Conservation (phyloP, 2,888 invertebrate species). For the Tineola bisselliella region DNA sequence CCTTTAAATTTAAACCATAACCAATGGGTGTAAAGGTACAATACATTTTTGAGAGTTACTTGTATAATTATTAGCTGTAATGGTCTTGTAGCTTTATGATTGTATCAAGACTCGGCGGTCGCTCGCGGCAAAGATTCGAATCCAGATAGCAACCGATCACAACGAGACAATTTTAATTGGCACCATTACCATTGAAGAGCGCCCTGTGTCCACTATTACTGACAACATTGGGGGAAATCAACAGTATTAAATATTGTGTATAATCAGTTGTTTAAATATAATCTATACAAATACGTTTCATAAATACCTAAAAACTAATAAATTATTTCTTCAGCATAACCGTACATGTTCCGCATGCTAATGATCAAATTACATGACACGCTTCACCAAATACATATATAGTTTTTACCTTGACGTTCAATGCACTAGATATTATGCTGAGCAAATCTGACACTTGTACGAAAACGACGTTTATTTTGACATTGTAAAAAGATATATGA, state of each 20-base stretch:
- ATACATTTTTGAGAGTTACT: background rate
- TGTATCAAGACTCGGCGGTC: background rate
- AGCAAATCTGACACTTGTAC: background rate
- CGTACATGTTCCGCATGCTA: background rate
- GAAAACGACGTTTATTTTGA: background rate
- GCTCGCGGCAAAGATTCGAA: constrained; percentile 19
- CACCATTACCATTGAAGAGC: constrained; percentile 24
- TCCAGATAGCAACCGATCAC: constrained; percentile 22
- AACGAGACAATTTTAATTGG: constrained; percentile 43
- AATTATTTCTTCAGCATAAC: background rate
- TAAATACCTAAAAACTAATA: background rate
- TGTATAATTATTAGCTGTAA: background rate
- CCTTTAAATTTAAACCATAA: background rate
- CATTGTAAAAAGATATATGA: background rate
- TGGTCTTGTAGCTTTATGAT: background rate
- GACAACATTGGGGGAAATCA: background rate
- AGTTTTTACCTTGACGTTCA: background rate
- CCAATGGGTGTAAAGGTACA: background rate
- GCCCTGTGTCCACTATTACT: background rate
- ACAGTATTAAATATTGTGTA: no score
- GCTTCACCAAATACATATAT: background rate
- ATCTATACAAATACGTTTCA: no score
- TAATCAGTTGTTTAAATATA: no score
- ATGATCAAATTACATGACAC: constrained; percentile 1
- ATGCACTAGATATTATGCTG: constrained; percentile 3